These are phyloP conservation scores for Oryzias sinensis DNA, from an alignment of 2,797 vertebrate genomes.

Conservation along the genomic window DNA sequence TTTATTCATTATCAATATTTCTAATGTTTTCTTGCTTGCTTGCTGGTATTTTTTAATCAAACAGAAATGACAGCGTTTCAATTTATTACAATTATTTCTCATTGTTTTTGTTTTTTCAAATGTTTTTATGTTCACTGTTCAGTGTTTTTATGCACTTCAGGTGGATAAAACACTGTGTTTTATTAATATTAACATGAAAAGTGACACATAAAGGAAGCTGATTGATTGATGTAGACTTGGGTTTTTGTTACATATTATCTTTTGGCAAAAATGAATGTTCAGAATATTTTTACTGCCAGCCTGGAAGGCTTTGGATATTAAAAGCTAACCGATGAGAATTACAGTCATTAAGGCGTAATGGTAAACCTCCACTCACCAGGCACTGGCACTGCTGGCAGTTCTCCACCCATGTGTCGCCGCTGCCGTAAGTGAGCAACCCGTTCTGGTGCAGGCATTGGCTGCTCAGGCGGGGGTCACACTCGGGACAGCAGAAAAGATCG, in stretches of 20 bases:
- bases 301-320: constrained; percentile 4
- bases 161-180: too few relatives aligned
- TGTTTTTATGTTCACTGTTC: too few relatives aligned
- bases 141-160: too few relatives aligned
- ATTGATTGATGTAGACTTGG: constrained; percentile 31
- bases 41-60: too few relatives aligned
- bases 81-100: too few relatives aligned
- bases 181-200: too few relatives aligned
- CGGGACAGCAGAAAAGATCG: constrained; percentile 96
- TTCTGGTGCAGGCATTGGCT: constrained; percentile 97
- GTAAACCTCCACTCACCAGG: constrained; percentile 80
- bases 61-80: too few relatives aligned
- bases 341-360: background rate
- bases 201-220: too few relatives aligned
- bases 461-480: constrained; percentile 94
- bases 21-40: too few relatives aligned
- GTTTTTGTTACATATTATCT: constrained; percentile 31
- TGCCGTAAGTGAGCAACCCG: constrained; percentile 89
- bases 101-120: too few relatives aligned
- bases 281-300: constrained; percentile 8
- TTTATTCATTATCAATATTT: too few relatives aligned
- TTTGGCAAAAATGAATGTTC: constrained; percentile 23
- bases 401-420: constrained; percentile 95
- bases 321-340: constrained; percentile 1
- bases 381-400: constrained; percentile 97